Evolutionary conservation across 2,888 invertebrate genomes (phyloP).

Genomic region (Choristoneura rosaceana): DNA sequence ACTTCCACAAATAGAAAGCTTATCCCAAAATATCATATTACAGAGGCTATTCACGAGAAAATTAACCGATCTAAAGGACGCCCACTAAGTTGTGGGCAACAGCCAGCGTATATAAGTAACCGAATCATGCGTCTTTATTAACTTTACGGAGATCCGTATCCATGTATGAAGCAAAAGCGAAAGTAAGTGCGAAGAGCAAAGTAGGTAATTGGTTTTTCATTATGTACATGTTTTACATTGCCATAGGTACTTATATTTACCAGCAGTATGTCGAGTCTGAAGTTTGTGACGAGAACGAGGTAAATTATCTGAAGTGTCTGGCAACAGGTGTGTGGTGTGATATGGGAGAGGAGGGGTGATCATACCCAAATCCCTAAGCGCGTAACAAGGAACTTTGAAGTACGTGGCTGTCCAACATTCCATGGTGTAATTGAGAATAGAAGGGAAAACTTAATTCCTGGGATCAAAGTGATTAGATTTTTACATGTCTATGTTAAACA

Average conservation of each 20-base stretch:
- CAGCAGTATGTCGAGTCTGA: not conserved
- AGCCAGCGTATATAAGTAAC: too few species aligned
- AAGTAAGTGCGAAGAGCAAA: too few species aligned
- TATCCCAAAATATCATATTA: too few species aligned
- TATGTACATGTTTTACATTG: not conserved
- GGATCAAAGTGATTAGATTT: not conserved
- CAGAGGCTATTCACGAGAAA: too few species aligned
- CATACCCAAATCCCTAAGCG: constrained; percentile 24
- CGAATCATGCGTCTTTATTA: too few species aligned
- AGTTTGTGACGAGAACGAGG: constrained; percentile 13
- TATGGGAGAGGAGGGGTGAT: constrained; percentile 11
- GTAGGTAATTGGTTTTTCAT: too few species aligned
- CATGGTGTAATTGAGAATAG: not conserved
- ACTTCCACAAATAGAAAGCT: too few species aligned
- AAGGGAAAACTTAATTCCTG: not conserved
- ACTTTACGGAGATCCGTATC: too few species aligned
- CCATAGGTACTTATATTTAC: not conserved
- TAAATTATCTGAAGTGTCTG: constrained; percentile 4
- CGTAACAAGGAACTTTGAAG: not conserved
- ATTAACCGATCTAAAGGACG: too few species aligned
- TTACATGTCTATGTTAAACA: not conserved
- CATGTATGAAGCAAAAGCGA: too few species aligned
- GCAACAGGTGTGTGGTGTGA: constrained; percentile 29
- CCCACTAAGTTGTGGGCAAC: too few species aligned
- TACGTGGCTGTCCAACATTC: not conserved